phyloP scores from a whole-genome alignment of 2,113 vertebrate species.

The Loxodonta africana region DNA sequence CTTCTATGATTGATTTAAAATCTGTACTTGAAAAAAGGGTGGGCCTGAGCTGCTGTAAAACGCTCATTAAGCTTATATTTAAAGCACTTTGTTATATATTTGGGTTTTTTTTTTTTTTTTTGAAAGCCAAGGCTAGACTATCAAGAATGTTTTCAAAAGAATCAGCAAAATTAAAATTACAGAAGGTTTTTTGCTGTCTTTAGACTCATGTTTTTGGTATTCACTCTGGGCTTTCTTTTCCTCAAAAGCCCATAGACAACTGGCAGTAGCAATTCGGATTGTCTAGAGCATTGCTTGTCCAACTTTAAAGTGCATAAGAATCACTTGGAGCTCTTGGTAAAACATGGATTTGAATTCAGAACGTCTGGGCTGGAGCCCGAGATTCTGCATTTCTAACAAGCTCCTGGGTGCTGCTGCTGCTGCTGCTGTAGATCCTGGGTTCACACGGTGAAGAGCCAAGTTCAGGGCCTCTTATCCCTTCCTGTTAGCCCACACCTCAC shows the following conservation, averaged over 20 bases:
- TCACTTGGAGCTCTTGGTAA: conserved; percentile 37
- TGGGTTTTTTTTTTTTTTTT: not conserved
- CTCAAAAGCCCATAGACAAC: not conserved
- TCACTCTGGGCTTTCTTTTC: not conserved
- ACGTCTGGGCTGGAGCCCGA: not conserved
- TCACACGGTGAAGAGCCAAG: not conserved
- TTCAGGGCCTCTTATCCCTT: not conserved
- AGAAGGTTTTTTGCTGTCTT: conserved; percentile 18
- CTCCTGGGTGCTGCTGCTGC: not conserved
- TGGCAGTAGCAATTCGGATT: not conserved
- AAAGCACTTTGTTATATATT: conserved; percentile 35
- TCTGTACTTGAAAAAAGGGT: conserved; percentile 34
- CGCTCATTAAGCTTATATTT: conserved; percentile 30
- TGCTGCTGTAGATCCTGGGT: not conserved
- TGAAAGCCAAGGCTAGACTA: not conserved
- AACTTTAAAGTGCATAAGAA: not conserved
- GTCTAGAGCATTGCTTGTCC: not conserved
- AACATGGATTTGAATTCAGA: not conserved
- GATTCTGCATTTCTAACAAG: not conserved
- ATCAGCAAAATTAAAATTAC: conserved; percentile 44
- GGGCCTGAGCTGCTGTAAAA: not conserved
- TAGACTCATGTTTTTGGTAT: conserved; percentile 42
- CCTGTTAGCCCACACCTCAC: not conserved
- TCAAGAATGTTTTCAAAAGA: conserved; percentile 49
- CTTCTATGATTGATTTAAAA: conserved; percentile 56